Percentiles rank a stretch among this genome's conserved stretches.
Evolutionary conservation across 92 coral and sea anemone species (phyloP).

Genomic region (Actinernus sp.): DNA sequence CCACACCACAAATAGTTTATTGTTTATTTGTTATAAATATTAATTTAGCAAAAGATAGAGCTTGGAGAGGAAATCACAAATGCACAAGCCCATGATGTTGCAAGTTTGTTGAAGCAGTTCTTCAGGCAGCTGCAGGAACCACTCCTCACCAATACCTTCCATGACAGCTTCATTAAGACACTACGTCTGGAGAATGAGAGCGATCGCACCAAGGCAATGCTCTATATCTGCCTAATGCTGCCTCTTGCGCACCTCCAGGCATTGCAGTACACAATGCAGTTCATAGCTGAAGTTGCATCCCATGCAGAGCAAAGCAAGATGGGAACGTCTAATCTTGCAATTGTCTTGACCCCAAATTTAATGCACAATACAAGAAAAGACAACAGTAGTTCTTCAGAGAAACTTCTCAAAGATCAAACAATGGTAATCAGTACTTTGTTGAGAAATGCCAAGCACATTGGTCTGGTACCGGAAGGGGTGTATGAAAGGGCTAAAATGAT

Average conservation of each 20-base stretch:
- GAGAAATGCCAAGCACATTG: conserved; percentile 87
- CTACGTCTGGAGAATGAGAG: conserved; percentile 76
- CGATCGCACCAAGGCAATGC: conserved; percentile 68
- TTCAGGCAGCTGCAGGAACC: conserved; percentile 97
- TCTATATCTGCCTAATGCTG: conserved; percentile 81
- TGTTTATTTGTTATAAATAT: conserved; percentile 10
- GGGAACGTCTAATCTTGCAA: conserved; percentile 93
- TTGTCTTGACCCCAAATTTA: conserved; percentile 93
- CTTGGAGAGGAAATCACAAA: conserved; percentile 73
- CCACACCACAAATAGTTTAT: neutral
- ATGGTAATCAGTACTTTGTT: conserved; percentile 76
- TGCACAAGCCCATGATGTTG: conserved; percentile 96
- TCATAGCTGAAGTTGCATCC: conserved; percentile 87
- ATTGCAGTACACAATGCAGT: conserved; percentile 83
- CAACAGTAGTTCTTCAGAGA: conserved; percentile 78
- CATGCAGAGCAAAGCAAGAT: conserved; percentile 88
- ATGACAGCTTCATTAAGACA: conserved; percentile 84
- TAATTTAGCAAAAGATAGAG: conserved; percentile 91
- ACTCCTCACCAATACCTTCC: conserved; percentile 83
- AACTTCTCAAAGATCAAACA: conserved; percentile 89
- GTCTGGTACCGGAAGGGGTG: conserved; percentile 84
- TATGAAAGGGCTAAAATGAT: conserved; percentile 83
- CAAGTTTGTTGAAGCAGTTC: conserved; percentile 95
- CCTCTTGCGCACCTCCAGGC: conserved; percentile 87
- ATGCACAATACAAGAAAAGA: conserved; percentile 84